phyloP scores from a whole-genome alignment of 2,797 vertebrate species.

The Lemur catta region DNA sequence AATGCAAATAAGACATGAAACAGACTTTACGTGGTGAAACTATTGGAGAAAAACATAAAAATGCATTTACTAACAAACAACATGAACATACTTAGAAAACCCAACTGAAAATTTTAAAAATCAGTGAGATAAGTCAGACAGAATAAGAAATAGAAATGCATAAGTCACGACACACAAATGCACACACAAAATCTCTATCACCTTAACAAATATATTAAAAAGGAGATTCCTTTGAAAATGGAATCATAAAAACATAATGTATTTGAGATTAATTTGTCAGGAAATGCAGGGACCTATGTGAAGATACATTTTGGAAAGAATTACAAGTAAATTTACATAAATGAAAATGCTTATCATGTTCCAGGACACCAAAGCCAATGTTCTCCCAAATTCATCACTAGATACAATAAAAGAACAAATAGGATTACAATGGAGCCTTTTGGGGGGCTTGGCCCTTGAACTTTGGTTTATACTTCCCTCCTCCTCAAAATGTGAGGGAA shows the following conservation, averaged over 20 bases:
- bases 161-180: background rate
- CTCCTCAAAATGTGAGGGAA: background rate
- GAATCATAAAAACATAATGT: background rate
- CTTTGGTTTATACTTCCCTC: background rate
- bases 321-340: background rate
- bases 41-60: background rate
- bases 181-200: background rate
- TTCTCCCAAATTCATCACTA: background rate
- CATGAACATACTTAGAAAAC: background rate
- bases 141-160: background rate
- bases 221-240: background rate
- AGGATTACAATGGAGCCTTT: background rate
- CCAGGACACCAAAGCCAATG: background rate
- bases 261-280: background rate
- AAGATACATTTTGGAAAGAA: background rate
- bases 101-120: background rate
- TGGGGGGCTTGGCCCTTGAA: background rate
- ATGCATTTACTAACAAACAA: background rate
- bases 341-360: background rate
- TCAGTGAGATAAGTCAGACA: background rate
- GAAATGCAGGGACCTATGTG: background rate
- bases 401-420: background rate
- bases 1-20: background rate
- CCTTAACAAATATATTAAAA: background rate
- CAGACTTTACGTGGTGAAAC: background rate